Conservation (phyloP, 92 coral and sea anemone genomes). For the Palythoa caribaeorum region DNA sequence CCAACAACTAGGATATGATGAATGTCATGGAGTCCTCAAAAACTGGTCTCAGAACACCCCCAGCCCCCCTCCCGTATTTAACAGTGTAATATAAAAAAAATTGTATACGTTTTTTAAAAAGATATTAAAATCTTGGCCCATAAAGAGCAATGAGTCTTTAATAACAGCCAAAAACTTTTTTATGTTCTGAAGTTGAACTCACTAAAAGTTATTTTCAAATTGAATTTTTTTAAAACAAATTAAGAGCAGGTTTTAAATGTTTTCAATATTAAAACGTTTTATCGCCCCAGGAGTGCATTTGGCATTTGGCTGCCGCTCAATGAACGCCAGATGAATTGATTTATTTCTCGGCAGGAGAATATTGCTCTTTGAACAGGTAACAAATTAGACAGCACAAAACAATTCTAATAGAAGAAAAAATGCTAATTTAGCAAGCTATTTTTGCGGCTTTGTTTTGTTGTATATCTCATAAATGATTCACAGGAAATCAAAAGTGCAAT, state of each 20-base stretch:
- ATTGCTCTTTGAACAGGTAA: not conserved
- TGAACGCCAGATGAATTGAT: conserved; percentile 18
- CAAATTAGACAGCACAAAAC: not conserved
- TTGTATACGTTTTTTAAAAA: too few species aligned
- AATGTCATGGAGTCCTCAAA: conserved; percentile 12
- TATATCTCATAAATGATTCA: conserved; percentile 20
- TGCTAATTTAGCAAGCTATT: conserved; percentile 37
- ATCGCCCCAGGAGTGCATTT: conserved; percentile 21
- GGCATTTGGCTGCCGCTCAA: not conserved
- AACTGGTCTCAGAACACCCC: conserved; percentile 64
- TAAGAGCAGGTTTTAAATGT: not conserved
- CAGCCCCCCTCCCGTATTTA: conserved; percentile 68
- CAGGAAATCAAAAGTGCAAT: conserved; percentile 23
- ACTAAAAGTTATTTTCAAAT: too few species aligned
- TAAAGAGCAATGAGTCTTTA: too few species aligned
- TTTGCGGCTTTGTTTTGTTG: not conserved
- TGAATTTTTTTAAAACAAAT: not conserved
- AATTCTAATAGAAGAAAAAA: conserved; percentile 5
- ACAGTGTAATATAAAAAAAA: too few species aligned
- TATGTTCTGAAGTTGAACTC: too few species aligned
- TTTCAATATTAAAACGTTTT: not conserved
- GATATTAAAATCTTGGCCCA: too few species aligned
- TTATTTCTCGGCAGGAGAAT: not conserved
- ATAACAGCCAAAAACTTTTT: too few species aligned
- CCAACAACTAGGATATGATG: conserved; percentile 17